Conservation (phyloP, 2,888 invertebrate genomes). For the Lepidochrysops patricia region DNA sequence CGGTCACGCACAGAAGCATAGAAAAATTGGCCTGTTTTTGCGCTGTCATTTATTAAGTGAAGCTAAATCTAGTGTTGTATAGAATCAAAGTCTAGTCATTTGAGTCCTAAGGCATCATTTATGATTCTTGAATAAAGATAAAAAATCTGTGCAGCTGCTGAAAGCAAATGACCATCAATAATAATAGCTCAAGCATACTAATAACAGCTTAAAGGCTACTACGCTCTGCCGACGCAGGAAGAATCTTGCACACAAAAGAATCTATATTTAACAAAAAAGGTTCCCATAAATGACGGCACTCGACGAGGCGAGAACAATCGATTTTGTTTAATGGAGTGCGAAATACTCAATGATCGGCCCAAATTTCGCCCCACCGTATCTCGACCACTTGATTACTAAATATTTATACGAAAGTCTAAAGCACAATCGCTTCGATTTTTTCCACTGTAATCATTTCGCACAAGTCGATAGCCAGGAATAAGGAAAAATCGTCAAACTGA, state of each 20-base stretch:
- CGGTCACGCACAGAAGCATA: too few relatives aligned
- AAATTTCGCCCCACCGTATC: conserved; percentile 27
- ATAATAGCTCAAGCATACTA: background rate
- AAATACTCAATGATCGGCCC: conserved; percentile 51
- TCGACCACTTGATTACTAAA: conserved; percentile 10
- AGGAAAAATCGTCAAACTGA: too few relatives aligned
- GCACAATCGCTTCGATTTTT: background rate
- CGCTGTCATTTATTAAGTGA: too few relatives aligned
- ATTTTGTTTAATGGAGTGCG: conserved; percentile 58
- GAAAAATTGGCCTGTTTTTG: too few relatives aligned
- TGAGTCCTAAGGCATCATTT: too few relatives aligned
- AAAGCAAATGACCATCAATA: background rate
- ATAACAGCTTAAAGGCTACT: conserved; percentile 10
- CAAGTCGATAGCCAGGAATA: too few relatives aligned
- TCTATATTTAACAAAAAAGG: conserved; percentile 23
- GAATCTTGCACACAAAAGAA: conserved; percentile 20
- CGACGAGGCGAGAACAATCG: conserved; percentile 41
- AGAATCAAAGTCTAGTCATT: too few relatives aligned
- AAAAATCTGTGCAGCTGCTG: background rate
- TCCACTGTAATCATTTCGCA: too few relatives aligned
- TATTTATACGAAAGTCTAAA: background rate
- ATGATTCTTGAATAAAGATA: too few relatives aligned
- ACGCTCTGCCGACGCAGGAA: conserved; percentile 14
- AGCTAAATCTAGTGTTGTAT: too few relatives aligned
- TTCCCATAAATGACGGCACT: conserved; percentile 29